Percentiles rank a stretch among this genome's conserved stretches.
These are phyloP conservation scores for Bellardia pandia DNA, from an alignment of 2,888 invertebrate species.

Conservation along the genomic window DNA sequence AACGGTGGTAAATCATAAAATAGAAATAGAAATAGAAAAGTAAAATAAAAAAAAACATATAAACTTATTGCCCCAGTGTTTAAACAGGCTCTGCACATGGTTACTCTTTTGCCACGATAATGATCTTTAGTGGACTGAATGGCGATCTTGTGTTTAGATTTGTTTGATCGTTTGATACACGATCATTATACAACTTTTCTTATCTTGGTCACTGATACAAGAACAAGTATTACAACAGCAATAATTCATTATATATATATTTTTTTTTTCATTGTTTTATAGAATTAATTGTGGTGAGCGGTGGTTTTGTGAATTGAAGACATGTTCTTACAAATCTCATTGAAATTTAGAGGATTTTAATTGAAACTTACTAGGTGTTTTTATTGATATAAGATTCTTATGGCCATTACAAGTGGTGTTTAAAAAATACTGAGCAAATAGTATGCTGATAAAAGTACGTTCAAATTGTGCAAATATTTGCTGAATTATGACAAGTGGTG, in stretches of 20 bases:
- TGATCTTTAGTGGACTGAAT: conserved; percentile 20
- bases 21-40: conserved; percentile 24
- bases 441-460: too few relatives aligned
- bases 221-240: conserved; percentile 23
- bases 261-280: neutral
- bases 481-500: too few relatives aligned
- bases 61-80: conserved; percentile 31
- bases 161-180: conserved; percentile 6
- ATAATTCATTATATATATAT: neutral
- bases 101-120: conserved; percentile 34
- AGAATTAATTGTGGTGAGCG: conserved; percentile 37
- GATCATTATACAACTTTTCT: conserved; percentile 50
- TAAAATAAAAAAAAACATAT: neutral
- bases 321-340: neutral
- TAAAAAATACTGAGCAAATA: too few relatives aligned
- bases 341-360: neutral
- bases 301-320: neutral
- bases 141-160: conserved; percentile 43
- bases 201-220: conserved; percentile 48
- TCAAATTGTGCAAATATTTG: too few relatives aligned
- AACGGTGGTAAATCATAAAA: conserved; percentile 61
- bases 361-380: neutral
- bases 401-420: too few relatives aligned
- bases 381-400: neutral
- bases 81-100: conserved; percentile 57